Evolutionary conservation across 1,140 invertebrate species (phyloP), one percentile per base, ranked within the genome.

Genomic region (Drosophila orosa): DNA sequence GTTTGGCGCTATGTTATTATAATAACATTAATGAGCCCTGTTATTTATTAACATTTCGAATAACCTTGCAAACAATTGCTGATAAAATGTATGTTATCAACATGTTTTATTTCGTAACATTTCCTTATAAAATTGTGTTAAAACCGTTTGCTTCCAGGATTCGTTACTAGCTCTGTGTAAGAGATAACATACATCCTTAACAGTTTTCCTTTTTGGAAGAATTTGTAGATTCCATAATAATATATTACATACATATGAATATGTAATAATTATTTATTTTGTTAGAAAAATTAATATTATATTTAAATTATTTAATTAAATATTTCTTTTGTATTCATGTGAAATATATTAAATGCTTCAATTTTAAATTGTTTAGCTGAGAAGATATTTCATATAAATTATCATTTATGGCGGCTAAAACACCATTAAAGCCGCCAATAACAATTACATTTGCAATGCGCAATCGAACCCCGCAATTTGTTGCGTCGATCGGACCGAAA

Each of bases 401-500:
- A 24, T 8, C 22, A 45, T 45, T 47, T 27, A n/a, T n/a, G 19
- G 12, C 5, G 19, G 12, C 19, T 22, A 10, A 52, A 52, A 52
- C 13, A 9, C 17, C 50, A 39, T 39, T 55, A 37, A 55, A 55
- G 8, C 12, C n/a, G 15, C 37, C 6, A 24, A 29, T 31, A 40
- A 35, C 50, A 54, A 54, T 54, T 22, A 24, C 19, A 35, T n/a
- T 24, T 25, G 25, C 15, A 29, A 25, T 37, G 45, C 27, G 31
- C 27, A 42, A 52, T 52, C 35, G 45, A 68, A 35, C 60, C n/a
- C 61, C 27, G 33, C 29, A 68, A 66, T 66, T 68, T 52, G 35
- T 54, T 44, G 37, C 22, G 12, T 29, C 25, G 25, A 69, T 67
- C 66, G 33, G 25, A n/a, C 22, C 25, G 33, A 31, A 39, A 71